A percentile compares a stretch with the other conserved stretches of the same genome.
Conservation (phyloP, 2,113 vertebrate species). For the Puffinus mauretanicus region DNA sequence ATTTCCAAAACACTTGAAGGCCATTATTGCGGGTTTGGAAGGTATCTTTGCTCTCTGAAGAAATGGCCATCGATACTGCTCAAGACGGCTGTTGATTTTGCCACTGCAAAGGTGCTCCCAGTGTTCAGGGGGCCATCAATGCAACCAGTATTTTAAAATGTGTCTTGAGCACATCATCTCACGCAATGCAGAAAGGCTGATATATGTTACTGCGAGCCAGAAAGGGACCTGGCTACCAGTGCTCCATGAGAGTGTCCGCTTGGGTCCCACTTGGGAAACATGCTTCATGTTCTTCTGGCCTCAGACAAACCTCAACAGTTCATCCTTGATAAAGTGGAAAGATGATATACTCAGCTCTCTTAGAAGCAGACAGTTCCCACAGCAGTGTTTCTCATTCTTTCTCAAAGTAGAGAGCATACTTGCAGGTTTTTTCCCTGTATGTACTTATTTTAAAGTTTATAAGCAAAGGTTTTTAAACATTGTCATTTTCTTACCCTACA, state of each 20-base stretch:
- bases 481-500: background rate
- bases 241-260: accelerated
- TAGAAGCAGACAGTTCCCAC: background rate
- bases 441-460: background rate
- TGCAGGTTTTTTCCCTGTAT: background rate
- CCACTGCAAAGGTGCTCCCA: background rate
- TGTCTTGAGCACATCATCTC: background rate
- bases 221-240: background rate
- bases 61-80: accelerated
- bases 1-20: background rate
- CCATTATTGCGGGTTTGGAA: accelerated
- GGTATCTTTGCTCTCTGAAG: background rate
- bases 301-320: background rate
- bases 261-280: accelerated
- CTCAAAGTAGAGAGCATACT: background rate
- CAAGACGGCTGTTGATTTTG: accelerated
- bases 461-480: background rate
- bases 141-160: background rate
- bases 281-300: background rate
- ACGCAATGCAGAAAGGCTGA: background rate
- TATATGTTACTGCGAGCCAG: accelerated
- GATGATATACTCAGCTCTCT: background rate
- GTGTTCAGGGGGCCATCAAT: background rate
- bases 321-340: background rate
- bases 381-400: background rate